phyloP scores from a whole-genome alignment of 1,140 invertebrate genomes.

The Potamilus streckersoni region DNA sequence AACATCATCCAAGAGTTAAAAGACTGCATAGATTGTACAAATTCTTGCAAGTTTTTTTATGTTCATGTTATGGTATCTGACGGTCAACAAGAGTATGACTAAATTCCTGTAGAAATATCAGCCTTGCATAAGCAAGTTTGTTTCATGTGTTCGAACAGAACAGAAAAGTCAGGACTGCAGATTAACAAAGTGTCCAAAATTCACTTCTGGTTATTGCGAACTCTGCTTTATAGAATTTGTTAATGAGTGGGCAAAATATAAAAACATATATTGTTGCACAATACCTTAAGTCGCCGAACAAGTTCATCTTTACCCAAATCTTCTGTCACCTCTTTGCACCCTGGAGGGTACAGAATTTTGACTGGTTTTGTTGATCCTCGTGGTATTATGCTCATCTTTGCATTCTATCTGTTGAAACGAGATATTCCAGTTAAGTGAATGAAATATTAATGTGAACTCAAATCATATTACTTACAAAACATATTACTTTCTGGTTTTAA shows the following conservation, averaged over 20 bases:
- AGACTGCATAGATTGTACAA: too few relatives aligned
- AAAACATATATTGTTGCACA: not conserved
- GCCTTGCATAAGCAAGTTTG: not conserved
- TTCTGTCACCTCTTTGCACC: conserved; percentile 78
- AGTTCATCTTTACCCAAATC: conserved; percentile 95
- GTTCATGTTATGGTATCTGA: too few relatives aligned
- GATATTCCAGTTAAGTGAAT: too few relatives aligned
- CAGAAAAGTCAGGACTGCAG: not conserved
- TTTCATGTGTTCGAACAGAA: too few relatives aligned
- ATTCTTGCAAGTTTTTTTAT: too few relatives aligned
- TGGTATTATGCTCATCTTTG: conserved; percentile 41
- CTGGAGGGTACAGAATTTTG: conserved; percentile 68
- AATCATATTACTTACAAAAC: not conserved
- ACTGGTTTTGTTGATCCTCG: conserved; percentile 43
- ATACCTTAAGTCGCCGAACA: conserved; percentile 90
- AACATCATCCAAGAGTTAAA: too few relatives aligned
- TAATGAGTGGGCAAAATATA: not conserved
- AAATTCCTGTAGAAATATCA: not conserved
- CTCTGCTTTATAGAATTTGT: not conserved
- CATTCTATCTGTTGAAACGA: conserved; percentile 68
- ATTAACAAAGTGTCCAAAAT: not conserved
- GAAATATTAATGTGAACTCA: not conserved
- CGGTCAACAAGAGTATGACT: too few relatives aligned
- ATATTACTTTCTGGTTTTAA: not conserved
- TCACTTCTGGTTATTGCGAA: not conserved